phyloP scores from a whole-genome alignment of 2,113 vertebrate species.

The Euleptes europaea region DNA sequence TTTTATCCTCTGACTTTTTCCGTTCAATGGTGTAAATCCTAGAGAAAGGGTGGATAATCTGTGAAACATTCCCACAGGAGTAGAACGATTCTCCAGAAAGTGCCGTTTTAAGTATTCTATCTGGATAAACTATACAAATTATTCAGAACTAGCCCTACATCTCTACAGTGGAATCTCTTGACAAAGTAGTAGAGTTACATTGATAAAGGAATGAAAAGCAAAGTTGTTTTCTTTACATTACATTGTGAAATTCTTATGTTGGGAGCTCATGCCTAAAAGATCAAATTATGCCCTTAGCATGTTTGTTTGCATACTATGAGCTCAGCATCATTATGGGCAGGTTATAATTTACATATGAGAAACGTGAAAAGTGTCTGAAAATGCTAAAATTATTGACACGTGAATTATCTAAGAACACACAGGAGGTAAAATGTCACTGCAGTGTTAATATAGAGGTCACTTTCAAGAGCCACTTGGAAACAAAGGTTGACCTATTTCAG shows the following conservation, averaged over 20 bases:
- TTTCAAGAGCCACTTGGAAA: too few species aligned
- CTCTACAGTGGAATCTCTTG: neutral
- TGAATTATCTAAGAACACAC: neutral
- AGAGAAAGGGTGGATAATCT: conserved; percentile 27
- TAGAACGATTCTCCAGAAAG: conserved; percentile 25
- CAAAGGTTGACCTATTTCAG: neutral
- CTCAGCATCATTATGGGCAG: too few species aligned
- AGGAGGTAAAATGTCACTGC: neutral
- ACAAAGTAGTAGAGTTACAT: fast-evolving
- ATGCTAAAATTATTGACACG: neutral
- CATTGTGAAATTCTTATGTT: conserved; percentile 1
- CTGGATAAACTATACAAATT: neutral
- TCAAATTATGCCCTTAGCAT: neutral
- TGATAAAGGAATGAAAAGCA: neutral
- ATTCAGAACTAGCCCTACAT: conserved; percentile 14
- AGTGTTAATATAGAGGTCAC: neutral
- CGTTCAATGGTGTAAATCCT: conserved; percentile 24
- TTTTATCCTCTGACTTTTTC: conserved; percentile 45
- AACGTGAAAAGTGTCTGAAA: neutral
- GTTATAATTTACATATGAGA: neutral
- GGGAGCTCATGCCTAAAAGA: neutral
- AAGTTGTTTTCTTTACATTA: neutral
- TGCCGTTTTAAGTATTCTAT: neutral
- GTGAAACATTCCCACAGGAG: conserved; percentile 31
- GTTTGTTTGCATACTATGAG: neutral